Base-by-base conservation (phyloP, 2,888 invertebrate genomes). In the Parnassius orleans region DNA sequence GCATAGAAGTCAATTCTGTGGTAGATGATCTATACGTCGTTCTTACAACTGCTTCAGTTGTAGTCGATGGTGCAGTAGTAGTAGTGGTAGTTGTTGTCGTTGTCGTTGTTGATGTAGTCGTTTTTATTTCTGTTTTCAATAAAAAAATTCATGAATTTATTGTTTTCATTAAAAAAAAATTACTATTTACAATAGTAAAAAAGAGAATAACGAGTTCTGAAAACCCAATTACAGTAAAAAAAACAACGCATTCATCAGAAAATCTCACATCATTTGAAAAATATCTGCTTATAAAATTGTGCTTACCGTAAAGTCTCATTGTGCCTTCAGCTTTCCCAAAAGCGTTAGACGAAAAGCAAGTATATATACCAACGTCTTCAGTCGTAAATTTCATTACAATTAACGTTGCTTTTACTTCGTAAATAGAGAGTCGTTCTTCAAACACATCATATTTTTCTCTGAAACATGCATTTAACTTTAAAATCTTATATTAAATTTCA, bases 301-400 rank as follows among this genome's bases (percentile, higher is more conserved):
- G 73, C 87, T 92, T 83, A 95, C 95, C 95, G 76, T 95, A 95
- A 55, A 96, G 85, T 68, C 95, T 86, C 64, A 95, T 90, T 19
- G 93, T 94, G 43, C 94, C 94, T 72, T 95, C 94, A 1, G 94
- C 93, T 75, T 93, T 94, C 3, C 95, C 95, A 81, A 95, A 90
- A 10, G 94, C 93, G 72, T 96, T 95, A 10, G 94, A 93, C 1
- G 95, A 94, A 1, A 95, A 93, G 76, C 96, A 96, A 55, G 93
- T 94, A 79, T 95, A 95, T 2, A 93, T 93, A 5, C 94, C 95
- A 51, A 93, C 86, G 78, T 95, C 95, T 65, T 90, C 85, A 57
- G 83, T 82, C 59, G 87, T 90, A 71, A 95, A 93, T 71, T 93
- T 92, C 47, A 91, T 90, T 71, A 95, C 93, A 60, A 92, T 93